Evolutionary conservation across 2,113 vertebrate genomes (phyloP), one percentile per base, ranked within the genome.

Genomic region (Furnarius figulus): DNA sequence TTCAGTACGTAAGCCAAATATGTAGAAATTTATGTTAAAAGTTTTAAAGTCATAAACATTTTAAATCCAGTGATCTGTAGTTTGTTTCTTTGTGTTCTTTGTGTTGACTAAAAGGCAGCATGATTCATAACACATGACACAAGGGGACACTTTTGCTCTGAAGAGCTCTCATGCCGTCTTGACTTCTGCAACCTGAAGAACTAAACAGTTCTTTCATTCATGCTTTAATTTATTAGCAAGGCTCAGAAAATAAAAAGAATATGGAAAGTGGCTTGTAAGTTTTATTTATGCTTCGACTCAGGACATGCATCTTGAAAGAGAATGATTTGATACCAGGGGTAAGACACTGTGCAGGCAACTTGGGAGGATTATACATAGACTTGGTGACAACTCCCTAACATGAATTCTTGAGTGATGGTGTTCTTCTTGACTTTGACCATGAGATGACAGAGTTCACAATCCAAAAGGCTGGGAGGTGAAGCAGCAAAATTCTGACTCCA

Each of bases 41-140:
- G n/a, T 66, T 89, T 89, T 58, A n/a, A 86, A 94, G n/a, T 76
- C 65, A 77, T 61, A 65, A 94, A 79, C n/a, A 85, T 70, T 89
- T 84, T 53, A 58, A 96, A 91, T 42, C 20, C 30, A 83, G 50
- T 22, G 40, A 33, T 72, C 14, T 71, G 42, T 66, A 76, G 58
- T 62, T 83, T 89, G 52, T 82, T 90, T 91, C 37, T 84, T 58
- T 1, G 0, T 44, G 23, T 21, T 77, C 37, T 87, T 96, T 87
- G 68, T 28, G 49, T 49, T 72, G 61, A 91, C 53, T 68, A 18
- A 61, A 67, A 85, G 17, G 14, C 87, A 87, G 25, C 0, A 1
- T 76, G 53, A 95, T 66, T 85, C 35, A n/a, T 47, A 85, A 50
- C 24, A 79, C 19, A 30, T 61, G 62, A 58, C 87, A 30, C 25